These are phyloP conservation scores for Drosophila yakuba DNA, from an alignment of 1,140 invertebrate species.

Conservation along the genomic window DNA sequence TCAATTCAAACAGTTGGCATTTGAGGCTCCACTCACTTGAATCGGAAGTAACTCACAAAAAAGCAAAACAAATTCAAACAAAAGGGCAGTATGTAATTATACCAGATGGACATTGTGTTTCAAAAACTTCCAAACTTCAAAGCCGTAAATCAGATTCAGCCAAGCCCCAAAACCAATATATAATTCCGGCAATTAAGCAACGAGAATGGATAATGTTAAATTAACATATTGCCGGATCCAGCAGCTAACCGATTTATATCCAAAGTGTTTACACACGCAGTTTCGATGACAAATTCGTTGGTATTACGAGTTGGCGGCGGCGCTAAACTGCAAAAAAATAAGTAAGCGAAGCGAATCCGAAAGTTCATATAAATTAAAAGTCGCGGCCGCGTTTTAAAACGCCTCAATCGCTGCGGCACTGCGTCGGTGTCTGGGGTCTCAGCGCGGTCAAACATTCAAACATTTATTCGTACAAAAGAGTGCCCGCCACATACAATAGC, in stretches of 20 bases:
- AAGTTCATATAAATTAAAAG: conserved; percentile 54
- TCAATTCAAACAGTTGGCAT: conserved; percentile 38
- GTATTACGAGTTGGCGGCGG: conserved; percentile 15
- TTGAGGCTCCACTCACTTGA: conserved; percentile 35
- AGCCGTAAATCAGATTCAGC: conserved; percentile 11
- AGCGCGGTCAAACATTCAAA: conserved; percentile 59
- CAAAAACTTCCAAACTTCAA: conserved; percentile 35
- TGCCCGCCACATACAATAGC: conserved; percentile 7
- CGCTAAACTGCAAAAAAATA: conserved; percentile 9
- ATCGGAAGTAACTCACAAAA: conserved; percentile 34
- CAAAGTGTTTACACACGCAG: conserved; percentile 5
- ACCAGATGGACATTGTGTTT: conserved; percentile 6
- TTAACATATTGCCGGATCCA: conserved; percentile 34
- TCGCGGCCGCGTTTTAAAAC: conserved; percentile 52
- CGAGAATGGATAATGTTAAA: conserved; percentile 18
- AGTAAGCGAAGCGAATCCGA: conserved; percentile 28
- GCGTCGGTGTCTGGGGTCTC: conserved; percentile 40
- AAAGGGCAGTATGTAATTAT: conserved; percentile 30
- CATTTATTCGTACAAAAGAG: conserved; percentile 37
- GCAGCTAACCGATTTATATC: conserved; percentile 33
- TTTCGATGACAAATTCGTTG: conserved; percentile 45
- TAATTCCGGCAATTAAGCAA: conserved; percentile 46
- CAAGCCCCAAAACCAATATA: conserved; percentile 27
- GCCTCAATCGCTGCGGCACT: conserved; percentile 64
- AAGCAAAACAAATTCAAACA: conserved; percentile 4